Conservation (phyloP, 2,797 vertebrate species). For the Cuniculus paca region DNA sequence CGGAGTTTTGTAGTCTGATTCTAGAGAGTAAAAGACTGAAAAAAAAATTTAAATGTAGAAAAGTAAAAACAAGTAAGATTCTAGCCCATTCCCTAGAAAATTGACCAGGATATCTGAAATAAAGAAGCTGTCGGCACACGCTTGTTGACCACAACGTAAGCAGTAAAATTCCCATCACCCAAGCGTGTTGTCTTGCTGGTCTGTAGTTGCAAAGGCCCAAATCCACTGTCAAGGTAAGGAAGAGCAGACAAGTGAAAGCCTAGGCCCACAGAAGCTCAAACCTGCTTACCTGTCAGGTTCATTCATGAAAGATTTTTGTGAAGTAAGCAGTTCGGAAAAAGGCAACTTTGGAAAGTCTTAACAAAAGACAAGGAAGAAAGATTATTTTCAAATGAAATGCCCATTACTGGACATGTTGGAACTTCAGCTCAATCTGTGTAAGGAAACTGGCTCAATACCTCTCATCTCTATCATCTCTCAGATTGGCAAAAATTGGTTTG, state of each 20-base stretch:
- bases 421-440: neutral
- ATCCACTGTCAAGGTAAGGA: conserved; percentile 37
- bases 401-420: neutral
- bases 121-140: neutral
- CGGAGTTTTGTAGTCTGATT: conserved; percentile 50
- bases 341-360: neutral
- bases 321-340: neutral
- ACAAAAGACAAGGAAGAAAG: neutral
- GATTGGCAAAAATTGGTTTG: neutral
- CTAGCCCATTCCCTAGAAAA: conserved; percentile 39
- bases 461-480: conserved; percentile 50
- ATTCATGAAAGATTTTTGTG: conserved; percentile 33
- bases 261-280: neutral
- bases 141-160: neutral
- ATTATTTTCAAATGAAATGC: conserved; percentile 19
- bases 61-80: conserved; percentile 1
- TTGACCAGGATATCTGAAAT: neutral
- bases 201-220: conserved; percentile 48
- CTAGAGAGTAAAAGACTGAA: conserved; percentile 38
- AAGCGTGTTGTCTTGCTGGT: neutral
- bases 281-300: neutral
- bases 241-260: conserved; percentile 51
- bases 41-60: conserved; percentile 26
- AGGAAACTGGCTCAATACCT: conserved; percentile 25
- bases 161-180: neutral